A percentile compares a stretch with the other conserved stretches of the same genome.
These are phyloP conservation scores for Cryptotis parvus DNA, from an alignment of 2,113 vertebrate genomes.

Conservation along the genomic window DNA sequence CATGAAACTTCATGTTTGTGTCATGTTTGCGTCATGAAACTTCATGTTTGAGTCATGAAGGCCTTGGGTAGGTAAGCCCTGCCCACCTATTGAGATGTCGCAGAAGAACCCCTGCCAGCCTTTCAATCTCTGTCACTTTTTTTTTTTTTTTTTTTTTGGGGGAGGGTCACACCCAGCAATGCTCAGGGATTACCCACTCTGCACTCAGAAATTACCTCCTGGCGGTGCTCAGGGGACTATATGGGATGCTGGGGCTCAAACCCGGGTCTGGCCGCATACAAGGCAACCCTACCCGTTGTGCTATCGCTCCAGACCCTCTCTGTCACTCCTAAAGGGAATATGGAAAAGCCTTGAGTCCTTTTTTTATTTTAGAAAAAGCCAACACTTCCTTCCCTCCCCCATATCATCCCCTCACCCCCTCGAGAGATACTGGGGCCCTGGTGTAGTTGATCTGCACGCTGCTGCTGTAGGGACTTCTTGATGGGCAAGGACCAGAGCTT, in stretches of 20 bases:
- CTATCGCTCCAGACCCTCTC: too few species aligned
- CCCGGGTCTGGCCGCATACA: too few species aligned
- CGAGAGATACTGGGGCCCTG: background rate
- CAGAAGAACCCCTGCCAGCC: background rate
- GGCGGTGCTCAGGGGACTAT: too few species aligned
- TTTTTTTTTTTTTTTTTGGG: too few species aligned
- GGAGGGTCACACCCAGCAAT: too few species aligned
- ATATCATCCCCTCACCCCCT: background rate
- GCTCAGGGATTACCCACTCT: too few species aligned
- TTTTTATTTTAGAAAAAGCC: background rate
- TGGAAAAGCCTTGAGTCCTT: background rate
- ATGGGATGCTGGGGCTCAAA: too few species aligned
- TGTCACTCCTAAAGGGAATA: background rate
- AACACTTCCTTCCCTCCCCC: background rate
- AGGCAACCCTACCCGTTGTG: too few species aligned
- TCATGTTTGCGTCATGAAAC: too few species aligned
- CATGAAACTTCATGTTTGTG: too few species aligned
- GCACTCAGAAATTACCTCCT: too few species aligned
- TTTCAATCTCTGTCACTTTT: too few species aligned
- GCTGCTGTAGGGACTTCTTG: conserved; percentile 43
- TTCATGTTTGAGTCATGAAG: rapidly evolving
- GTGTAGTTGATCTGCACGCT: background rate
- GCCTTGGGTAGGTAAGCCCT: background rate
- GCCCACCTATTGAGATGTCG: rapidly evolving
- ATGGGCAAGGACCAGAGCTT: conserved; percentile 1